These are phyloP conservation scores for Cyclina sinensis DNA, from an alignment of 1,140 invertebrate species.

Conservation along the genomic window DNA sequence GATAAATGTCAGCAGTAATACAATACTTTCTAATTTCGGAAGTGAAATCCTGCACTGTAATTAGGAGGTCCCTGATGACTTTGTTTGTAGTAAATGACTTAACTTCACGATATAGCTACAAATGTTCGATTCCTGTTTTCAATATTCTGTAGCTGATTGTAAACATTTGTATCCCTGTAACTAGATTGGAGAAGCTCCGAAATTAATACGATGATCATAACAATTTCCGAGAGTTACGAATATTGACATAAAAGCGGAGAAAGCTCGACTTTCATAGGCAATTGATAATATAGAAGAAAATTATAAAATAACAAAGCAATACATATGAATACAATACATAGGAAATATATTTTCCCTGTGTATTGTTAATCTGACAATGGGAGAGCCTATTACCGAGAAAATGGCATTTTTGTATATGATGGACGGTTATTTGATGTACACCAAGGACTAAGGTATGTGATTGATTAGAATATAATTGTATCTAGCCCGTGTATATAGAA, in stretches of 20 bases:
- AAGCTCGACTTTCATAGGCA: neutral
- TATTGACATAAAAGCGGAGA: neutral
- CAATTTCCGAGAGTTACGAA: neutral
- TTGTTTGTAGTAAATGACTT: neutral
- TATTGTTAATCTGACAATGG: neutral
- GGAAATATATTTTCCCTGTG: neutral
- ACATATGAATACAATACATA: too few relatives aligned
- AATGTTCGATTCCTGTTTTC: neutral
- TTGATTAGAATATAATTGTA: slow-evolving; percentile 1
- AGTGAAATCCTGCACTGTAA: neutral
- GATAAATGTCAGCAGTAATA: neutral
- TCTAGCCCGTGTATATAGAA: neutral
- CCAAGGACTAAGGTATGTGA: neutral
- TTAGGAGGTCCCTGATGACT: neutral
- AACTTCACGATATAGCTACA: neutral
- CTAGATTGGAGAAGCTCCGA: neutral
- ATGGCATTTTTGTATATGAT: neutral
- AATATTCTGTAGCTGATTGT: too few relatives aligned
- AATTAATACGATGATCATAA: neutral
- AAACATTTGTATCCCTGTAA: neutral
- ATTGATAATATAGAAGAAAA: slow-evolving; percentile 5
- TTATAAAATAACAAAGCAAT: too few relatives aligned
- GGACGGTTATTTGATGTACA: neutral
- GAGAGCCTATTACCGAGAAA: neutral
- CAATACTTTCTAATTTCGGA: neutral